Conservation (phyloP, 2,113 vertebrate species). For the Clupea harengus region DNA sequence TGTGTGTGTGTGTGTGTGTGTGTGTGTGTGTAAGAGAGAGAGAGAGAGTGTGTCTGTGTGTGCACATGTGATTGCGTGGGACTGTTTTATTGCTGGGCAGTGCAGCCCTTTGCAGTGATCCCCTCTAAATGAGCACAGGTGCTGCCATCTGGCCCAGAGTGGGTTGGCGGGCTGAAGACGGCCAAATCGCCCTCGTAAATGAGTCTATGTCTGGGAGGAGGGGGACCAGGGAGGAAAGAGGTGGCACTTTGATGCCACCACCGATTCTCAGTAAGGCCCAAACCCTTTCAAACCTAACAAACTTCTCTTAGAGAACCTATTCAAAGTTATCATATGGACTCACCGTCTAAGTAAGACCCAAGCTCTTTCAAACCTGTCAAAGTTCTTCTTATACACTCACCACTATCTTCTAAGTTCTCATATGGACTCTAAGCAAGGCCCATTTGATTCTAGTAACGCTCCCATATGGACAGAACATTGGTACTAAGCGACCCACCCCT, state of each 20-base stretch:
- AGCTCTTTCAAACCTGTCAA: background rate
- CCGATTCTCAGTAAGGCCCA: background rate
- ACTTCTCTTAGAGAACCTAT: background rate
- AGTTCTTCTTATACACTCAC: background rate
- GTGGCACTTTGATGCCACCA: constrained; percentile 10
- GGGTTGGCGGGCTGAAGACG: background rate
- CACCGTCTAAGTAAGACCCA: too few relatives aligned
- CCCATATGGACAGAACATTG: too few relatives aligned
- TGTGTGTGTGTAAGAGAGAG: too few relatives aligned
- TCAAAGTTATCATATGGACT: background rate
- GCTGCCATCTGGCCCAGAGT: constrained; percentile 18
- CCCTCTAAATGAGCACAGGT: constrained; percentile 27
- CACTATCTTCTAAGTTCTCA: too few relatives aligned
- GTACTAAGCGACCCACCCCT: too few relatives aligned
- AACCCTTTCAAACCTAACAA: background rate
- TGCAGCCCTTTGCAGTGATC: background rate
- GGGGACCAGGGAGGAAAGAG: background rate
- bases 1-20: background rate
- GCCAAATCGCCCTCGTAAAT: constrained; percentile 24
- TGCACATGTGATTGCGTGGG: background rate
- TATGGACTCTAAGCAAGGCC: too few relatives aligned
- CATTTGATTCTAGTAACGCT: too few relatives aligned
- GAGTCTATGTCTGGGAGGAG: constrained; percentile 29
- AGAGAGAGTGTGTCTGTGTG: background rate
- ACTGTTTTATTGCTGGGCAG: constrained; percentile 35